These are phyloP conservation scores for Abscondita cerata DNA, from an alignment of 2,888 invertebrate species.

Conservation along the genomic window DNA sequence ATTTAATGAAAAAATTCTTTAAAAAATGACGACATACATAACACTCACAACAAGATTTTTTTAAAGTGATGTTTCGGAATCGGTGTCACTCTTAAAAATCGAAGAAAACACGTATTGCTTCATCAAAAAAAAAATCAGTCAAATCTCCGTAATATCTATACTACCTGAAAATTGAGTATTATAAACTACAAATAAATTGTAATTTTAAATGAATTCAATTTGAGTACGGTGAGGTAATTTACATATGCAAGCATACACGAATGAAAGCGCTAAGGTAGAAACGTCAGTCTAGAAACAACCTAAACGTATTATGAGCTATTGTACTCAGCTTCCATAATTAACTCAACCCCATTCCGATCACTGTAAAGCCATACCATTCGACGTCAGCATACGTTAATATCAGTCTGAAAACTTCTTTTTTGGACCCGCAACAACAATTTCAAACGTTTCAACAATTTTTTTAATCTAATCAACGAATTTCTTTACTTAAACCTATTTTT, in stretches of 20 bases:
- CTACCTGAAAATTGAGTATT: constrained; percentile 22
- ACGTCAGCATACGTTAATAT: no score
- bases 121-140: constrained; percentile 25
- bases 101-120: not conserved
- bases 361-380: no score
- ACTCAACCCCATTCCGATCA: no score
- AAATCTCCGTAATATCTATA: constrained; percentile 16
- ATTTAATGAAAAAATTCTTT: not conserved
- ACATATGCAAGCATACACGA: constrained; percentile 8
- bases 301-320: not conserved
- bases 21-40: not conserved
- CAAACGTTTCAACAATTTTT: not conserved
- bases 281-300: not conserved
- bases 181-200: constrained; percentile 5
- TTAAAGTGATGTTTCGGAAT: not conserved
- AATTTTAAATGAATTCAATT: not conserved
- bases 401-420: constrained; percentile 2
- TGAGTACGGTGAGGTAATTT: not conserved
- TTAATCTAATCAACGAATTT: not conserved
- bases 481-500: not conserved
- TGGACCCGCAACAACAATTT: not conserved
- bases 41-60: not conserved
- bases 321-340: not conserved
- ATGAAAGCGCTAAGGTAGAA: not conserved
- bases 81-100: not conserved